These are phyloP conservation scores for Salmo trutta DNA, from an alignment of 2,797 vertebrate genomes.

Conservation along the genomic window DNA sequence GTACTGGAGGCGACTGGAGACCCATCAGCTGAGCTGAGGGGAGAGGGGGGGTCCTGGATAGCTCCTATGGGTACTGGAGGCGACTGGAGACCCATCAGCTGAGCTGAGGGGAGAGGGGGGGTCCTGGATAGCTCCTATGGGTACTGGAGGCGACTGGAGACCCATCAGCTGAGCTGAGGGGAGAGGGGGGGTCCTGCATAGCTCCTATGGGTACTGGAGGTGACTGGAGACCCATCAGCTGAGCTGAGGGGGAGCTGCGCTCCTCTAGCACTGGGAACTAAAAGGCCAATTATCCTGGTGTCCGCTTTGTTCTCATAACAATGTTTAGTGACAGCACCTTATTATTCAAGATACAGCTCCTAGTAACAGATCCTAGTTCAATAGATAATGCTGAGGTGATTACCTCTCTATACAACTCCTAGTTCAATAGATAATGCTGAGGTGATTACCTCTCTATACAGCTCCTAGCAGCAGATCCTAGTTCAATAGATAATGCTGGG, in stretches of 20 bases:
- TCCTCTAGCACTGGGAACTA: constrained; percentile 7
- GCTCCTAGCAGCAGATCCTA: too few relatives aligned
- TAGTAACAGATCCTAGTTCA: too few relatives aligned
- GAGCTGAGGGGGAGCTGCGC: not conserved
- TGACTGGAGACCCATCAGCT: constrained; percentile 2
- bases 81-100: constrained; percentile 3
- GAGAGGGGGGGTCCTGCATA: not conserved
- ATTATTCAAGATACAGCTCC: constrained; percentile 55
- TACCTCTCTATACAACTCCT: too few relatives aligned
- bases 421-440: too few relatives aligned
- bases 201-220: not conserved
- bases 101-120: constrained; percentile 2
- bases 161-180: constrained; percentile 13
- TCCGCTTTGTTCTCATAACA: constrained; percentile 44
- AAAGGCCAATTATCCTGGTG: constrained; percentile 37
- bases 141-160: not conserved
- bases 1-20: not conserved
- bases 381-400: too few relatives aligned
- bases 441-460: too few relatives aligned
- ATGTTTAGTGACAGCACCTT: constrained; percentile 48
- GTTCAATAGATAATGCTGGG: too few relatives aligned
- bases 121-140: not conserved
- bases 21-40: constrained; percentile 13
- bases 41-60: not conserved
- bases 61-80: not conserved